A percentile compares a stretch with the other conserved stretches of the same genome.
These are phyloP conservation scores for Drepanosiphum platanoidis DNA, from an alignment of 2,888 invertebrate genomes.

Conservation along the genomic window DNA sequence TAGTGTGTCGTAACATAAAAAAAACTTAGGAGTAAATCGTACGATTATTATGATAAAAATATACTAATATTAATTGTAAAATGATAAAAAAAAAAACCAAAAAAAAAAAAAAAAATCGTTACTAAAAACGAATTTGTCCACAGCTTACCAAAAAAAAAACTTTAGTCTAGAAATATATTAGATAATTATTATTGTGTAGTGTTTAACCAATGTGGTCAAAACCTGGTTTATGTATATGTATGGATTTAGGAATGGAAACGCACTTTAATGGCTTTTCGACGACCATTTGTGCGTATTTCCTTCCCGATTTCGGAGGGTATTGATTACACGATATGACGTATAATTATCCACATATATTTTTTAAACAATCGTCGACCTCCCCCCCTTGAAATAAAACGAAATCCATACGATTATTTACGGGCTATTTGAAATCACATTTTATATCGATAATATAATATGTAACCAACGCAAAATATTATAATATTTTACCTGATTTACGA, in stretches of 20 bases:
- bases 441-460: neutral
- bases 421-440: neutral
- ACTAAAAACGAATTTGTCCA: slow-evolving; percentile 27
- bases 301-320: slow-evolving; percentile 35
- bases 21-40: slow-evolving; percentile 24
- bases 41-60: slow-evolving; percentile 16
- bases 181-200: slow-evolving; percentile 43
- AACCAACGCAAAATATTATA: slow-evolving; percentile 11
- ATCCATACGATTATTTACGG: neutral
- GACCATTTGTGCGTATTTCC: neutral
- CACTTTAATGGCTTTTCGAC: slow-evolving; percentile 25
- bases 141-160: slow-evolving; percentile 48
- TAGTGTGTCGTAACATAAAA: slow-evolving; percentile 49
- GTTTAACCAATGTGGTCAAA: neutral
- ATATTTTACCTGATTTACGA: slow-evolving; percentile 15
- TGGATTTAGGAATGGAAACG: slow-evolving; percentile 32
- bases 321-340: neutral
- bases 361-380: neutral
- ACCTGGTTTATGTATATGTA: neutral
- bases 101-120: slow-evolving; percentile 15
- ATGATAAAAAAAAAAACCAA: neutral
- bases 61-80: slow-evolving; percentile 45
- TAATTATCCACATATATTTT: neutral
- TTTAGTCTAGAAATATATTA: slow-evolving; percentile 33
- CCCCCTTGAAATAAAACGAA: neutral